Evolutionary conservation across 53 echinoderm and acorn worm genomes (phyloP).

Genomic region (Apostichopus leukothele): DNA sequence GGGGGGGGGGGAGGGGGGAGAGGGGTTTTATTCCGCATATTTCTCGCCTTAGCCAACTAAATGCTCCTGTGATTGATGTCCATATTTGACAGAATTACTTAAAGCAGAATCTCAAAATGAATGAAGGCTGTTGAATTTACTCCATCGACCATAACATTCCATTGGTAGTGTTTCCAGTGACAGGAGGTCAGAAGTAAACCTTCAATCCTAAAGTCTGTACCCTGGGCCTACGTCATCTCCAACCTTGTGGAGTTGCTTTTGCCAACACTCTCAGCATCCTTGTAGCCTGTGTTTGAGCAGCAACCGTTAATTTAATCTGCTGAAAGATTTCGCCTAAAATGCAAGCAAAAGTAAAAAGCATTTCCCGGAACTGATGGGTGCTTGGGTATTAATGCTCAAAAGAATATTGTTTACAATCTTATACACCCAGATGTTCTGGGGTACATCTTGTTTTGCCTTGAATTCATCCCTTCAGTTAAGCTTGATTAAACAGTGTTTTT

Average conservation of each 20-base stretch:
- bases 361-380: neutral
- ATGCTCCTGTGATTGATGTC: no score
- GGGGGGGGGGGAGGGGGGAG: neutral
- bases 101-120: no score
- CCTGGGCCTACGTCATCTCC: neutral
- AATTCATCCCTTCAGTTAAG: neutral
- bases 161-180: no score
- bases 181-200: neutral
- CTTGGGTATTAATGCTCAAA: neutral
- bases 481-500: neutral
- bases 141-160: no score
- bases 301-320: neutral
- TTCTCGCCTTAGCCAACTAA: no score
- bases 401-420: neutral
- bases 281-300: neutral
- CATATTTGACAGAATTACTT: no score
- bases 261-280: no score
- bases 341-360: neutral
- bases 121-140: no score
- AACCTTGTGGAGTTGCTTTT: neutral
- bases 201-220: neutral
- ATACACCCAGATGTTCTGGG: neutral
- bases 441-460: neutral
- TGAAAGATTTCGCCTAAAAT: neutral
- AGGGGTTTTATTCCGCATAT: neutral